Evolutionary conservation across 1,140 invertebrate species (phyloP).

Genomic region (Drosophila miranda): DNA sequence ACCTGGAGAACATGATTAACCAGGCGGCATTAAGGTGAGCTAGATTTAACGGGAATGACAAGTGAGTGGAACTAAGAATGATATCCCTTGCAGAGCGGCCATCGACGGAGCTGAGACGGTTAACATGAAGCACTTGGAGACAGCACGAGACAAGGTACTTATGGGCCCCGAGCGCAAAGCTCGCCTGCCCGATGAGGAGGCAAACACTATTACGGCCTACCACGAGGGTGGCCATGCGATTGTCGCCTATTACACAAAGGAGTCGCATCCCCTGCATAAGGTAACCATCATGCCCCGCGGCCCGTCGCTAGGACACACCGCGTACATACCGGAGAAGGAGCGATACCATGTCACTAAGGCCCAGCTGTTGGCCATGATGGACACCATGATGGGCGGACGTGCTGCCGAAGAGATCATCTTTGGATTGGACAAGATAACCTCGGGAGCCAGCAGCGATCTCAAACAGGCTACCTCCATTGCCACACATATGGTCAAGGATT

Average conservation of each 20-base stretch:
- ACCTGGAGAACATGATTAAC: constrained; percentile 97
- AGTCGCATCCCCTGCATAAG: constrained; percentile 95
- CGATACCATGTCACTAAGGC: constrained; percentile 94
- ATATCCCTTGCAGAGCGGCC: constrained; percentile 88
- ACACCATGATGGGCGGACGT: constrained; percentile 98
- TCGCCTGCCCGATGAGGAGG: constrained; percentile 94
- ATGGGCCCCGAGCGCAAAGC: constrained; percentile 97
- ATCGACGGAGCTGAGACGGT: constrained; percentile 94
- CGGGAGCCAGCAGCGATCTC: constrained; percentile 87
- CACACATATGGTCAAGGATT: constrained; percentile 96
- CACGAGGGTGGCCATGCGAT: constrained; percentile 99
- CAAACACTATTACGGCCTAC: constrained; percentile 96
- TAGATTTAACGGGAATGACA: neutral
- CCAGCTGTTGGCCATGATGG: constrained; percentile 96
- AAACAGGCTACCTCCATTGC: constrained; percentile 96
- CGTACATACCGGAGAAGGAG: constrained; percentile 95
- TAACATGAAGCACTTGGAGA: constrained; percentile 95
- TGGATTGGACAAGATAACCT: constrained; percentile 97
- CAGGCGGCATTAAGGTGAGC: constrained; percentile 87
- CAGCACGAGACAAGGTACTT: constrained; percentile 96
- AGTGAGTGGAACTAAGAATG: neutral
- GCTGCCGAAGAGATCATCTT: constrained; percentile 98
- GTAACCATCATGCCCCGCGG: constrained; percentile 98
- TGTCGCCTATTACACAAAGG: constrained; percentile 96
- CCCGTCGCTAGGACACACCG: constrained; percentile 93